Conservation (phyloP, 2,888 invertebrate genomes). For the Caenorhabditis sp. region DNA sequence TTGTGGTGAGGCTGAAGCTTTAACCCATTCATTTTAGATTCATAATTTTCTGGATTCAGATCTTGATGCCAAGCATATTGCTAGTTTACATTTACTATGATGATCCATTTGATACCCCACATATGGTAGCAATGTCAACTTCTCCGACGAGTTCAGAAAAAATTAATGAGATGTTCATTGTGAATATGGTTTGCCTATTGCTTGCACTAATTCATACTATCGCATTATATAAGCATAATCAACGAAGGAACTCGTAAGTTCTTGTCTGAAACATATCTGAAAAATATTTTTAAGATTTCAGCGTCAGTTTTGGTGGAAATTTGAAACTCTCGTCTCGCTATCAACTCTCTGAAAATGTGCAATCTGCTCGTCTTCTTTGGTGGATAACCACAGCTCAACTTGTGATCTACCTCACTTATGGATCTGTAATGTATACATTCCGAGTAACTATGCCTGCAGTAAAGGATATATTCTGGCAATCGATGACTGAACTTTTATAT, state of each 20-base stretch:
- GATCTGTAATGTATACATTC: constrained; percentile 20
- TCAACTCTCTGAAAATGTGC: constrained; percentile 30
- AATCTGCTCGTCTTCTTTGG: constrained; percentile 18
- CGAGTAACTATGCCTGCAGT: constrained; percentile 14
- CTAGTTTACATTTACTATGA: constrained; percentile 32
- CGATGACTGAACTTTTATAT: constrained; percentile 31
- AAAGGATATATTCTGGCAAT: constrained; percentile 23
- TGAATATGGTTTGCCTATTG: constrained; percentile 15
- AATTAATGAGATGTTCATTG: constrained; percentile 27
- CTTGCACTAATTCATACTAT: constrained; percentile 24
- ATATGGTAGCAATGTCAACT: constrained; percentile 21
- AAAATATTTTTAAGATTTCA: no score
- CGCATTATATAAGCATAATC: constrained; percentile 26
- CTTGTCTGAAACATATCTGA: no score
- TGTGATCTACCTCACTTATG: constrained; percentile 24
- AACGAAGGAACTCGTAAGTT: constrained; percentile 14
- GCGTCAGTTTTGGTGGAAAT: constrained; percentile 7
- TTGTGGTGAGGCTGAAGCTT: constrained; percentile 24
- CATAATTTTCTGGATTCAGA: no score
- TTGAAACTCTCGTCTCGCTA: constrained; percentile 24
- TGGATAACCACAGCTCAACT: constrained; percentile 29
- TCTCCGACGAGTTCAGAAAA: constrained; percentile 13
- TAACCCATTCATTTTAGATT: no score
- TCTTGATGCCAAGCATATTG: constrained; percentile 1
- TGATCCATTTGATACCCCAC: constrained; percentile 26